Percentiles rank a stretch among this genome's conserved stretches.
Evolutionary conservation across 2,888 invertebrate species (phyloP).

Genomic region (Digitonthophagus gazella): DNA sequence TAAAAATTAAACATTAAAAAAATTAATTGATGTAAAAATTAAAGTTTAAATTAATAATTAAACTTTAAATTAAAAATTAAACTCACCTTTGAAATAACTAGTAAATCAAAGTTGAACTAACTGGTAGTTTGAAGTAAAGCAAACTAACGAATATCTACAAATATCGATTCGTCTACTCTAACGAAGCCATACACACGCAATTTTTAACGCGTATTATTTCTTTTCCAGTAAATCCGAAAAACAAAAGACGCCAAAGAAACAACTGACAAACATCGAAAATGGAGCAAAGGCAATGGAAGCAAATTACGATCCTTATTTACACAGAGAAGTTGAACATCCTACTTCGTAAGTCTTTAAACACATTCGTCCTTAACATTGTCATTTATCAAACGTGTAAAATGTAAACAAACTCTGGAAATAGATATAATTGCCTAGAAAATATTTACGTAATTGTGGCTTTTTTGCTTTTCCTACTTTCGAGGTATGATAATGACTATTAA

Average conservation of each 20-base stretch:
- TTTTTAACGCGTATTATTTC: neutral
- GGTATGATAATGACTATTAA: neutral
- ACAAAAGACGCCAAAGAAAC: conserved; percentile 6
- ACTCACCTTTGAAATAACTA: no score
- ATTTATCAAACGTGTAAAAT: neutral
- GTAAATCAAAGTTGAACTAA: no score
- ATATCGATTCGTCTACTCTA: neutral
- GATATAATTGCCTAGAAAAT: neutral
- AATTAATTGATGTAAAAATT: no score
- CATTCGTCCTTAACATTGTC: conserved; percentile 3
- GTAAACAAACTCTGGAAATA: conserved; percentile 10
- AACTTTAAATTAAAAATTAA: no score
- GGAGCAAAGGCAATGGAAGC: conserved; percentile 20
- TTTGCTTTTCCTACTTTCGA: neutral
- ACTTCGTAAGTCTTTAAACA: conserved; percentile 79
- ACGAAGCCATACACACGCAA: neutral
- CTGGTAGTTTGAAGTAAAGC: no score
- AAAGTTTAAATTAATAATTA: no score
- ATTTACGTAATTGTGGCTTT: neutral
- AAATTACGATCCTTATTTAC: conserved; percentile 65
- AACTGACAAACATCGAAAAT: conserved; percentile 20
- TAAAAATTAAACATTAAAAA: no score
- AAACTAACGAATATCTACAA: no score
- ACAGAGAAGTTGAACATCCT: conserved; percentile 67
- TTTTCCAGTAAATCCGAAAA: neutral